Evolutionary conservation across 2,113 vertebrate species (phyloP), one percentile per base, ranked within the genome.

Genomic region (Sorex fumeus): DNA sequence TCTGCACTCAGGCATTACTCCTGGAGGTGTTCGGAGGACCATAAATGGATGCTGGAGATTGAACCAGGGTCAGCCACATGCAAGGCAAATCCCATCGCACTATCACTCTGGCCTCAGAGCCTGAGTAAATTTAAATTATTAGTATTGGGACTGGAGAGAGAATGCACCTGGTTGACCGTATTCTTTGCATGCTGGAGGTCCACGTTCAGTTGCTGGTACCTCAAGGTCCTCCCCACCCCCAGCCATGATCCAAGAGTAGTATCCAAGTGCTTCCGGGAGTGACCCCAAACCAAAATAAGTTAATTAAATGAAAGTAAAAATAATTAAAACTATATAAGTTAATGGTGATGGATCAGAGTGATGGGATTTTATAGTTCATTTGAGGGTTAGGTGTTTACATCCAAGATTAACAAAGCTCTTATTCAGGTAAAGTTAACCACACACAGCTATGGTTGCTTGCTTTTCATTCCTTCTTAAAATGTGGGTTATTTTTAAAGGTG

Each of bases 381-480:
- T 2, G 0, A 77, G 15, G 25, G 7, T 34, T 11, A 10, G 13
- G 3, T 82, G 50, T 79, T 90, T 60, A 75, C 18, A 43, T 80
- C 8, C 32, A 21, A 88, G 36, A 25, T 62, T 16, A 30, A 76
- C 23, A 83, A 71, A 82, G 13, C 53, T 71, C 60, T 36, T 50
- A 9, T 67, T 92, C 10, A 71, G 53, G 71, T 64, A 77, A 83
- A 47, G n/a, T 76, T 45, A 86, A 16, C 62, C 62, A 36, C 34
- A 10, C 30, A 80, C 10, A 78, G 4, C 36, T 60, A 16, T 21
- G 60, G 70, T 53, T 70, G 45, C 69, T 88, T 77, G 18, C 47
- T 81, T 85, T 94, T 77, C 28, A 43, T 72, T 62, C 40, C 45
- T 57, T 47, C 72, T 94, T 79, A 87, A 94, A 82, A 64, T 43